These are phyloP conservation scores for Sparus aurata DNA, from an alignment of 2,797 vertebrate genomes.

Conservation along the genomic window DNA sequence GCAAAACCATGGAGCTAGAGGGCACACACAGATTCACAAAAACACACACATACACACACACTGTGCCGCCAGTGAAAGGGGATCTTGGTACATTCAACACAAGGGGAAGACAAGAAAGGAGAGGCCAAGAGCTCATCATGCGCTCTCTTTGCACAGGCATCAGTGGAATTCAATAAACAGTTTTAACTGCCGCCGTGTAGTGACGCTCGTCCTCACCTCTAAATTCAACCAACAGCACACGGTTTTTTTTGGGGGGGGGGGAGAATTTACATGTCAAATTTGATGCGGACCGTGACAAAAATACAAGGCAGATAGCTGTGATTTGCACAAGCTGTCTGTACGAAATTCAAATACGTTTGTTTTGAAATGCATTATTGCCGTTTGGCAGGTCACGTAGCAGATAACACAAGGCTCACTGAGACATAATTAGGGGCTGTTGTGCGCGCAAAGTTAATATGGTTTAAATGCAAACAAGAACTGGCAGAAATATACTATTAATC, in stretches of 20 bases:
- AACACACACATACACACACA: conserved; percentile 41
- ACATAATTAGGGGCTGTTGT: conserved; percentile 81
- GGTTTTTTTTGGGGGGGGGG: conserved; percentile 6
- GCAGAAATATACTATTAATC: conserved; percentile 85
- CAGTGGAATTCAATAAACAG: conserved; percentile 41
- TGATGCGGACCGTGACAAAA: conserved; percentile 67
- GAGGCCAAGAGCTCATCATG: conserved; percentile 57
- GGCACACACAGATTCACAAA: conserved; percentile 43
- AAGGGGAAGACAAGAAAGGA: conserved; percentile 49
- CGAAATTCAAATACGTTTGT: conserved; percentile 72
- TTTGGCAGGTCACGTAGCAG: conserved; percentile 75
- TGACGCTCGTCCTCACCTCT: conserved; percentile 37
- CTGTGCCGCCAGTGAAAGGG: conserved; percentile 54
- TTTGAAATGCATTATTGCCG: conserved; percentile 77
- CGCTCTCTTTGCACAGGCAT: conserved; percentile 44
- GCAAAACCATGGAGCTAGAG: conserved; percentile 78
- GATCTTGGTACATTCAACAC: conserved; percentile 66
- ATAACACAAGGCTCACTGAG: conserved; percentile 76
- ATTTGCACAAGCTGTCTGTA: conserved; percentile 71
- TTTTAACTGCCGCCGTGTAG: conserved; percentile 19
- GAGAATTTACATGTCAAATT: conserved; percentile 63
- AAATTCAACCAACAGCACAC: conserved; percentile 42
- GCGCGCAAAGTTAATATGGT: conserved; percentile 84
- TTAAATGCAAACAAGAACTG: conserved; percentile 83
- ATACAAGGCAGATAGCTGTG: conserved; percentile 62